A percentile compares a stretch with the other conserved stretches of the same genome.
Evolutionary conservation across 2,888 invertebrate species (phyloP).

Genomic region (Rhorus exstirpatorius): DNA sequence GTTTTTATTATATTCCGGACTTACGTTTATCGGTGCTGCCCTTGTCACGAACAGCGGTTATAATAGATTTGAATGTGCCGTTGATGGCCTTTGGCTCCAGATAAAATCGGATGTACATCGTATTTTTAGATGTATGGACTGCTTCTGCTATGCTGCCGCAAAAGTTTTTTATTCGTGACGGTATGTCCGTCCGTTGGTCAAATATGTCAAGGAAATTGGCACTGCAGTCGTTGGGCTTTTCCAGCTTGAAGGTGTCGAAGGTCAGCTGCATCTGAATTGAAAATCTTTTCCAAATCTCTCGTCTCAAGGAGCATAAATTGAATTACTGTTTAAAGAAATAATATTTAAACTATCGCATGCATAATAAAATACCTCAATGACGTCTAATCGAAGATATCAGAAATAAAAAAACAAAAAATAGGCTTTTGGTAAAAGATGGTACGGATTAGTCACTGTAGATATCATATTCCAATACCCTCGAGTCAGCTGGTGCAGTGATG

Average conservation of each 20-base stretch:
- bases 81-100: slow-evolving; percentile 89
- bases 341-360: slow-evolving; percentile 2
- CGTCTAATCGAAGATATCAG: too few species aligned
- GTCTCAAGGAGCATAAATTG: slow-evolving; percentile 7
- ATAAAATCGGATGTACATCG: slow-evolving; percentile 92
- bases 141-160: slow-evolving; percentile 95
- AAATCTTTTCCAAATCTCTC: slow-evolving; percentile 36
- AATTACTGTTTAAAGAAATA: slow-evolving; percentile 50
- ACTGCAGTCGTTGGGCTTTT: slow-evolving; percentile 92
- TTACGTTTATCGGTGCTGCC: slow-evolving; percentile 86
- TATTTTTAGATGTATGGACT: slow-evolving; percentile 89
- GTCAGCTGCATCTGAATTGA: slow-evolving; percentile 89
- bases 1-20: slow-evolving; percentile 60
- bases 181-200: slow-evolving; percentile 88
- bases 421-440: not conserved
- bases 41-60: slow-evolving; percentile 91
- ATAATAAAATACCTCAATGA: too few species aligned
- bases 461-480: slow-evolving; percentile 88
- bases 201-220: slow-evolving; percentile 92
- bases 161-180: slow-evolving; percentile 90
- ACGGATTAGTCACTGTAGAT: not conserved
- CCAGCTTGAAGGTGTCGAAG: slow-evolving; percentile 89
- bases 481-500: slow-evolving; percentile 88
- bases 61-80: slow-evolving; percentile 91
- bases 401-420: slow-evolving; percentile 1